These are phyloP conservation scores for Oreochromis mossambicus DNA, from an alignment of 2,797 vertebrate species.

Conservation along the genomic window DNA sequence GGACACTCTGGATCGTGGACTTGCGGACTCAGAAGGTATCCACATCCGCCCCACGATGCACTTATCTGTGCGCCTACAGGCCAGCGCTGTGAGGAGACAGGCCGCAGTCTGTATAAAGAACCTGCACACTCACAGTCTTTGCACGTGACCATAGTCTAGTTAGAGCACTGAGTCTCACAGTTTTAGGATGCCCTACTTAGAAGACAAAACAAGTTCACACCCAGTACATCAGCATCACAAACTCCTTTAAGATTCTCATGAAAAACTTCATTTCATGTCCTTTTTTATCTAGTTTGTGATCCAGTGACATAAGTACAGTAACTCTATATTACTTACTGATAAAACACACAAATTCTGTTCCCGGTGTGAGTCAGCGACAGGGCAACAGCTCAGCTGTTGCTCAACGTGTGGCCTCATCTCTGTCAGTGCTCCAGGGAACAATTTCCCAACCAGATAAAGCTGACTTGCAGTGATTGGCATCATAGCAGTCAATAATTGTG, in stretches of 20 bases:
- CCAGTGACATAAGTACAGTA: neutral
- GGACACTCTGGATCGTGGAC: conserved; percentile 75
- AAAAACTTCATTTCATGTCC: neutral
- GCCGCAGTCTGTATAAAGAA: neutral
- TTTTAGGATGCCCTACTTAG: neutral
- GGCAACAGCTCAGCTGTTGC: neutral
- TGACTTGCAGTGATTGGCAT: neutral
- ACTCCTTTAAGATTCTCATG: neutral
- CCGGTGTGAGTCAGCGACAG: neutral
- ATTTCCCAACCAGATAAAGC: conserved; percentile 27
- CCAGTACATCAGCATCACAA: neutral
- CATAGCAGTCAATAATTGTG: neutral
- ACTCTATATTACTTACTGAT: neutral
- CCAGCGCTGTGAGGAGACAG: neutral
- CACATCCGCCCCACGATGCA: accelerated
- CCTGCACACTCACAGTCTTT: neutral
- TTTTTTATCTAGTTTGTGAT: neutral
- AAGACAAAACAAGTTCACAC: neutral
- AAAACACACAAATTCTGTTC: neutral
- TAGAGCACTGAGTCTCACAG: neutral
- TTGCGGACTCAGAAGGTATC: conserved; percentile 71
- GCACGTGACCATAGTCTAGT: neutral
- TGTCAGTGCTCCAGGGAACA: neutral
- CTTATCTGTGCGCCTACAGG: neutral
- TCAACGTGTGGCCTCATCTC: neutral